These are phyloP conservation scores for Hydrozoanthus tunicans DNA, from an alignment of 64 coral and sea anemone genomes.

Conservation along the genomic window DNA sequence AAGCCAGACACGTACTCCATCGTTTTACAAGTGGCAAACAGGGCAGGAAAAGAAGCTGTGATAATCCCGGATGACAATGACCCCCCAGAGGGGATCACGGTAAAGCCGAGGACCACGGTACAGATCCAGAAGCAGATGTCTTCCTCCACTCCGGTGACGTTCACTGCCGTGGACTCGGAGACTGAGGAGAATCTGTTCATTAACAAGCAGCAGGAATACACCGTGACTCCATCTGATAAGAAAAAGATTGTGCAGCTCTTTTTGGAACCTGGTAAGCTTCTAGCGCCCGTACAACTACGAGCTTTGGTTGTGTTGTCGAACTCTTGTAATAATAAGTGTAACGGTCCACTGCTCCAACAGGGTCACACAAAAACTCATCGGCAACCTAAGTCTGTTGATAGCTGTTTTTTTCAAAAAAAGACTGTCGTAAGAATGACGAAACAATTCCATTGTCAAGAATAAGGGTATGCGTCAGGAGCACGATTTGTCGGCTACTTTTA, in stretches of 20 bases:
- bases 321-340: background rate
- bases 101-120: slow-evolving; percentile 45
- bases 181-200: slow-evolving; percentile 70
- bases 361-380: background rate
- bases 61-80: slow-evolving; percentile 51
- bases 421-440: too few species aligned
- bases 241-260: slow-evolving; percentile 46
- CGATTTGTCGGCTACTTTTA: too few species aligned
- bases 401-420: too few species aligned
- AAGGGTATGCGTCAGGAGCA: too few species aligned
- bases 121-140: slow-evolving; percentile 58
- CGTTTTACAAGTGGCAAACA: slow-evolving; percentile 20
- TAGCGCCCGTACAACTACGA: background rate
- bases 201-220: slow-evolving; percentile 51
- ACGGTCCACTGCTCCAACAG: too few species aligned
- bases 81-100: slow-evolving; percentile 41
- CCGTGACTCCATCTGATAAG: slow-evolving; percentile 60
- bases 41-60: slow-evolving; percentile 38
- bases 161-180: slow-evolving; percentile 74
- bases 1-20: slow-evolving; percentile 25
- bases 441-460: too few species aligned
- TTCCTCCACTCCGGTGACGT: slow-evolving; percentile 35
- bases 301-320: background rate
- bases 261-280: slow-evolving; percentile 10
- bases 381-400: too few species aligned